Percentiles rank a stretch among this genome's conserved stretches.
These are phyloP conservation scores for Bombus ignitus DNA, from an alignment of 1,140 invertebrate species.

Conservation along the genomic window DNA sequence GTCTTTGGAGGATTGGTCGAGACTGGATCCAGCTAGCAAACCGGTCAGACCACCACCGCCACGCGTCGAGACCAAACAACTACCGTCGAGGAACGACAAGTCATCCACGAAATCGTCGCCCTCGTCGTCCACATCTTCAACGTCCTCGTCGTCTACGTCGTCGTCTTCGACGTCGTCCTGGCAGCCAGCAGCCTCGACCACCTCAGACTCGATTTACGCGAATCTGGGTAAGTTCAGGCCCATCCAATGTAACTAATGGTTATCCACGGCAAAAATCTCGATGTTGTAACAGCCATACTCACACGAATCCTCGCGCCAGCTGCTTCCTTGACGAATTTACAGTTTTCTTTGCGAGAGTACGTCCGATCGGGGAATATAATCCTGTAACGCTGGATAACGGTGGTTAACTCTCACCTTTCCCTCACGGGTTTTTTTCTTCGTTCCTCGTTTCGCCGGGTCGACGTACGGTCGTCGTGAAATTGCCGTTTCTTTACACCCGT, in stretches of 20 bases:
- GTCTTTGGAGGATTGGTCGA: constrained; percentile 82
- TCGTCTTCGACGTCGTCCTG: constrained; percentile 75
- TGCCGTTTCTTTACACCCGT: neutral
- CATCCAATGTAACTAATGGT: constrained; percentile 82
- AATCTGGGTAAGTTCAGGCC: constrained; percentile 87
- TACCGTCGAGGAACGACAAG: constrained; percentile 75
- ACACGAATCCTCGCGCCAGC: constrained; percentile 79
- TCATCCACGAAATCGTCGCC: constrained; percentile 62
- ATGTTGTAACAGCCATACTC: constrained; percentile 79
- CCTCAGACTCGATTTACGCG: constrained; percentile 88
- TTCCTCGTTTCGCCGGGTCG: constrained; percentile 50
- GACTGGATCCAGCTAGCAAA: constrained; percentile 79
- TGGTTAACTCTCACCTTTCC: constrained; percentile 31
- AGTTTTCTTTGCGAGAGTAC: constrained; percentile 30
- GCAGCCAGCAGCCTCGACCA: constrained; percentile 81
- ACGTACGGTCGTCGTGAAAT: constrained; percentile 41
- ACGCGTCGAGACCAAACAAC: constrained; percentile 85
- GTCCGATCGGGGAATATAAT: constrained; percentile 27
- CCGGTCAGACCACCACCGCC: constrained; percentile 88
- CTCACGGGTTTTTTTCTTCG: neutral
- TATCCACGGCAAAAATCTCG: constrained; percentile 54
- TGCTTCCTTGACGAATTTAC: constrained; percentile 52
- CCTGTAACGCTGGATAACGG: constrained; percentile 52
- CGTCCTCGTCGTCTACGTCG: constrained; percentile 77
- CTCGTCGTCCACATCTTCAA: constrained; percentile 70